Evolutionary conservation across 2,797 vertebrate genomes (phyloP), one percentile per base, ranked within the genome.

Genomic region (Phalloptychus januarius): DNA sequence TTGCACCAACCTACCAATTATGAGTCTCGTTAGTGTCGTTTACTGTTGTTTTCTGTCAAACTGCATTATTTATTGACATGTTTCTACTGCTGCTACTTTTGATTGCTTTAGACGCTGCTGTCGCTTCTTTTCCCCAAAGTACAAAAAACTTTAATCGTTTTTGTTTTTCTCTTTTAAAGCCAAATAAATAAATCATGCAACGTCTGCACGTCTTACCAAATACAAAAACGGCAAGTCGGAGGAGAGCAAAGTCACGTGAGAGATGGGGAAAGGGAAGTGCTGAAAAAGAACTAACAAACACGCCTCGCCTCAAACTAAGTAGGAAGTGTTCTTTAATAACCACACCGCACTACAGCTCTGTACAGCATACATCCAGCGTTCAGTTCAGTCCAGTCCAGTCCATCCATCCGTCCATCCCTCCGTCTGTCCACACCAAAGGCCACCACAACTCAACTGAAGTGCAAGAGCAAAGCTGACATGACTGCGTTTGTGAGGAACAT

Each of bases 181-280:
- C 94, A 96, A 95, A 96, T 94, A 94, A 85, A 79, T 93, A 93
- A 93, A 88, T 89, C 91, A 95, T 95, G 94, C 95, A 95, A 95
- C 87, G 88, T 93, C 87, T 87, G 82, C 86, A 91, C 73, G n/a
- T 87, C 79, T 93, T 93, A 96, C 95, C 95, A 96, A 96, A 96
- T 93, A 91, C 82, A 80, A 87, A 58, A 91, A 69, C 85, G 86
- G 89, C 76, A 91, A 73, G 90, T 90, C 75, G 83, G 88, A 87
- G n/a, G 86, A 91, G 63, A 65, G 91, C 54, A 71, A 83, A 83
- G 58, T 92, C 71, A 89, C 83, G 85, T 86, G 78, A 71, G 78
- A 50, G 71, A 45, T 13, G 76, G 58, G 1, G 80, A 72, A 45
- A 72, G 71, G 61, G 38, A 38, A 40, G 77, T 38, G 65, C 8